Conservation (phyloP, 2,888 invertebrate species). For the Nemoura dubitans region DNA sequence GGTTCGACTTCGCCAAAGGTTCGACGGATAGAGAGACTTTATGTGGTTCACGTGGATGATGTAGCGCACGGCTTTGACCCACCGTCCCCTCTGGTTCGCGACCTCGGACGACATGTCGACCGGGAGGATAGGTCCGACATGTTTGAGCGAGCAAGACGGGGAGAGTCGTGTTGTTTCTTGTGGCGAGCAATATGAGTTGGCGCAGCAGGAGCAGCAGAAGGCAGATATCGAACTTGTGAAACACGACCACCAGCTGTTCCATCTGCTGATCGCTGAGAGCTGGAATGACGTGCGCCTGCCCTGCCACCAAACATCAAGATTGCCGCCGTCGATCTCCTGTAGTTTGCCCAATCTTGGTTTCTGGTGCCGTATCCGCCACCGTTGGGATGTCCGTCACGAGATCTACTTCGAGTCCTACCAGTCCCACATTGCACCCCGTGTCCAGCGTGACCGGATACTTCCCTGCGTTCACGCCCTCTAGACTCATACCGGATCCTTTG, state of each 20-base stretch:
- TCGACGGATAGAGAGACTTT: background rate
- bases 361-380: background rate
- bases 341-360: background rate
- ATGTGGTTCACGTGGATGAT: slow-evolving; percentile 8
- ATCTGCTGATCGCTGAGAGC: background rate
- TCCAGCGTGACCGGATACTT: too few relatives aligned
- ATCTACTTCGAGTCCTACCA: too few relatives aligned
- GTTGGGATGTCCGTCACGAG: too few relatives aligned
- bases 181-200: slow-evolving; percentile 46
- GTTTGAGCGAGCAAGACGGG: slow-evolving; percentile 51
- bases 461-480: too few relatives aligned
- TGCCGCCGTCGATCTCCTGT: background rate
- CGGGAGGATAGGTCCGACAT: slow-evolving; percentile 49
- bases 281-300: background rate
- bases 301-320: background rate
- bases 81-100: background rate
- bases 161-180: slow-evolving; percentile 48
- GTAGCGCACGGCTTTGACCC: background rate
- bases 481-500: too few relatives aligned
- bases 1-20: background rate
- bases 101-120: slow-evolving; percentile 44
- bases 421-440: too few relatives aligned
- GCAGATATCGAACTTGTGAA: background rate
- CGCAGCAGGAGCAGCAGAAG: too few relatives aligned
- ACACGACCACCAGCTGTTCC: background rate